Evolutionary conservation across 2,888 invertebrate species (phyloP).

Genomic region (Osmoderma eremita): DNA sequence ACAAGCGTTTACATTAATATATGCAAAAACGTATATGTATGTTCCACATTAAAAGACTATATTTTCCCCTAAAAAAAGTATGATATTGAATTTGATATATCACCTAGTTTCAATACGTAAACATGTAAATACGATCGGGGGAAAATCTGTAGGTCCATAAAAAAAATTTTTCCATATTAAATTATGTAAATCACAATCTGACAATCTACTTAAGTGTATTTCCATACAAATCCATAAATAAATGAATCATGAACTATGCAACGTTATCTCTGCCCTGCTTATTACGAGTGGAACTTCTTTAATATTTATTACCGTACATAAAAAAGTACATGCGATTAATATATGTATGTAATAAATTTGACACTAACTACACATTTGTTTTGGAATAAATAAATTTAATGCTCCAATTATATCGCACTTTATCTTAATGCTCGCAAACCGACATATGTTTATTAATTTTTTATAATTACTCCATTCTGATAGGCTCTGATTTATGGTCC

Average conservation of each 20-base stretch:
- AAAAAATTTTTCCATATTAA: not conserved
- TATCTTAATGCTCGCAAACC: conserved; percentile 39
- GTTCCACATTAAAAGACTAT: too few relatives aligned
- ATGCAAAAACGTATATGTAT: too few relatives aligned
- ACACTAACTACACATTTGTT: conserved; percentile 36
- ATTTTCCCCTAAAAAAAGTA: too few relatives aligned
- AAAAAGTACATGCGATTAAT: conserved; percentile 27
- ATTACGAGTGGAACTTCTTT: conserved; percentile 23
- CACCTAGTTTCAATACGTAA: too few relatives aligned
- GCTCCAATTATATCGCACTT: conserved; percentile 36
- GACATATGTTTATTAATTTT: conserved; percentile 42
- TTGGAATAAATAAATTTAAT: conserved; percentile 36
- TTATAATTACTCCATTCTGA: conserved; percentile 36
- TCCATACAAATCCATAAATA: conserved; percentile 17
- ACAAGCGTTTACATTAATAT: too few relatives aligned
- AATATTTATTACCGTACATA: conserved; percentile 20
- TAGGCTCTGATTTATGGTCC: conserved; percentile 38
- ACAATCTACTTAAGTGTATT: conserved; percentile 20
- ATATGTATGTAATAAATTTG: conserved; percentile 33
- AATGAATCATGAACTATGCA: conserved; percentile 23
- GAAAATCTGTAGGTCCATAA: not conserved
- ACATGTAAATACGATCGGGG: not conserved
- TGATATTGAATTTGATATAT: too few relatives aligned
- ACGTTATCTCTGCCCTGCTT: conserved; percentile 12
- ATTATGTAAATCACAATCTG: conserved; percentile 21